Evolutionary conservation across 2,888 invertebrate species (phyloP).

Genomic region (Poecilus cupreus): DNA sequence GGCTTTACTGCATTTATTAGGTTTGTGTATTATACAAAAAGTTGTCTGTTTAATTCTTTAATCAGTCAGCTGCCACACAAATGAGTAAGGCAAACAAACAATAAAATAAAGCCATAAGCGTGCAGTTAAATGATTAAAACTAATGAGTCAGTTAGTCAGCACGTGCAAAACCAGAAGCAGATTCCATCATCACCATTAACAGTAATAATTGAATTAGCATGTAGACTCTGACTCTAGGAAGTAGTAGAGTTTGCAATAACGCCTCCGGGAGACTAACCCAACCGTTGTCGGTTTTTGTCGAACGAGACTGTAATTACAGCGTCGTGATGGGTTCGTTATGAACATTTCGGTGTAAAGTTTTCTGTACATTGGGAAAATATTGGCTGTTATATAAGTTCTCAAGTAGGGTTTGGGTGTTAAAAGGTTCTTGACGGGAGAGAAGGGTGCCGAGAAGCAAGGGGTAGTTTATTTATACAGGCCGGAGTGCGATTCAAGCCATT

Average conservation of each 20-base stretch:
- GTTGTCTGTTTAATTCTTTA: too few species aligned
- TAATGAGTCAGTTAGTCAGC: too few species aligned
- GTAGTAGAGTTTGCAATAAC: background rate
- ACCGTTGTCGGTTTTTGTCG: constrained; percentile 37
- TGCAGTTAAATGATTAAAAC: too few species aligned
- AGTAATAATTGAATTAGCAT: constrained; percentile 9
- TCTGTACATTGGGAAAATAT: constrained; percentile 42
- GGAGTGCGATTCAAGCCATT: constrained; percentile 10
- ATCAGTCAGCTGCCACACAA: too few species aligned
- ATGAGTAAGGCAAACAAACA: too few species aligned
- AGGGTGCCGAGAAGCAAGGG: background rate
- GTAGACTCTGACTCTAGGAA: background rate
- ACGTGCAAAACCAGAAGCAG: background rate
- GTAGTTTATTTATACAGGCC: constrained; percentile 44
- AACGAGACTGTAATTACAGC: constrained; percentile 39
- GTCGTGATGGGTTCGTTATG: constrained; percentile 40
- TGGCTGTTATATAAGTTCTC: constrained; percentile 53
- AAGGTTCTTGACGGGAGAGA: constrained; percentile 42
- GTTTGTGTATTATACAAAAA: too few species aligned
- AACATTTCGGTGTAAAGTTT: constrained; percentile 45
- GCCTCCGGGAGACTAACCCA: constrained; percentile 9
- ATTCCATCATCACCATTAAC: constrained; percentile 4
- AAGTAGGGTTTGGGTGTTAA: constrained; percentile 44
- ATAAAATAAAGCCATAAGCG: too few species aligned
- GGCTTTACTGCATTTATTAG: too few species aligned